Evolutionary conservation across 2,797 vertebrate genomes (phyloP), one percentile per base, ranked within the genome.

Genomic region (Alectoris magna): DNA sequence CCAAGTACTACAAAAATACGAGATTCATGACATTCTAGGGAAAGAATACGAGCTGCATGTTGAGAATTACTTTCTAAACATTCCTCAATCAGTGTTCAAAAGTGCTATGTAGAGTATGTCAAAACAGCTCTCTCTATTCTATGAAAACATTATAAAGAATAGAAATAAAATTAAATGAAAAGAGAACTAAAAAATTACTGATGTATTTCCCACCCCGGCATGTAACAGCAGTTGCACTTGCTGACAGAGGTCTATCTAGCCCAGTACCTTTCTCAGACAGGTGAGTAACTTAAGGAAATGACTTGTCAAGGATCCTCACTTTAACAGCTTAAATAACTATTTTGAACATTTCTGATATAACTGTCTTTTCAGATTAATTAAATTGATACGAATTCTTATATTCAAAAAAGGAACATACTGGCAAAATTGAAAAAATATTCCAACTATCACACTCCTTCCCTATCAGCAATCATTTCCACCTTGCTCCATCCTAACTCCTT

Each of bases 301-400:
- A 62, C 68, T 84, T 80, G 38, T 76, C 21, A 19, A 87, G 82
- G 53, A 60, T 84, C 38, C 21, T 70, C 0, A 49, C 62, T 88
- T 83, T 66, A 90, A 43, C 26, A 46, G 4, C 34, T 69, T 79
- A 71, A 73, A 67, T 74, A 90, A 90, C 62, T 62, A 77, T 26
- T 79, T 76, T 26, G 19, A 71, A 80, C 0, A 82, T 73, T 94
- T 93, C 29, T 71, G 56, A 55, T 87, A 79, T n/a, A 26, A 68
- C 49, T 74, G 11, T 80, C 1, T 84, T 93, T 91, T 93, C 19
- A 77, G 31, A 80, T 43, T 74, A 88, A 93, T 82, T 92, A 71
- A 46, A 58, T 34, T 48, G 15, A 44, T 72, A 86, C 36, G 9
- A 66, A 81, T 90, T 82, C 78, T 63, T 48, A 53, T 2, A 59